These are phyloP conservation scores for Holacanthella duospinosa DNA, from an alignment of 2,888 invertebrate genomes.

Conservation along the genomic window DNA sequence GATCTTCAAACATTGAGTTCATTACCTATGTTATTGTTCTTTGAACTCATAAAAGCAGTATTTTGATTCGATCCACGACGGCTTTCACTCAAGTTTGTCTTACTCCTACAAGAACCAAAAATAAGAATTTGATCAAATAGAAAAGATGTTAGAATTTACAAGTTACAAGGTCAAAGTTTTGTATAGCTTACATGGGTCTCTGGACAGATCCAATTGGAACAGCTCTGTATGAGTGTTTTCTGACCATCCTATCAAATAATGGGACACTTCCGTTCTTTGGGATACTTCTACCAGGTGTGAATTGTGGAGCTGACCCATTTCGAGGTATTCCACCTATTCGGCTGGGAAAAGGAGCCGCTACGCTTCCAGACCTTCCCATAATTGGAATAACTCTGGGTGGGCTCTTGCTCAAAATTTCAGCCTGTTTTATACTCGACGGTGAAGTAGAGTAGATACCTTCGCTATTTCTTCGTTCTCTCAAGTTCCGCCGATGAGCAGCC, in stretches of 20 bases:
- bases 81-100: conserved; percentile 27
- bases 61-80: too few species aligned
- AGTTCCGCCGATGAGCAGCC: conserved; percentile 4
- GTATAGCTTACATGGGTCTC: neutral
- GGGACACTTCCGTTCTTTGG: conserved; percentile 83
- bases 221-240: conserved; percentile 41
- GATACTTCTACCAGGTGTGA: conserved; percentile 39
- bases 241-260: conserved; percentile 73
- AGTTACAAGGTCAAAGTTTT: too few species aligned
- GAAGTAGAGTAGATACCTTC: conserved; percentile 22
- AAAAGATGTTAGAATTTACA: conserved; percentile 1
- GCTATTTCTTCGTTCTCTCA: conserved; percentile 25
- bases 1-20: neutral
- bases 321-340: conserved; percentile 27
- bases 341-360: conserved; percentile 20
- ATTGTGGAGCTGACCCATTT: conserved; percentile 38
- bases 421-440: conserved; percentile 14
- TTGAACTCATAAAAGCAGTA: too few species aligned
- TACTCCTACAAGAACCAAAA: conserved; percentile 18
- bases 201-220: conserved; percentile 29
- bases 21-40: conserved; percentile 14
- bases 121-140: too few species aligned
- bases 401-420: conserved; percentile 15
- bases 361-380: conserved; percentile 21
- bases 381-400: conserved; percentile 30